Conservation (phyloP, 2,888 invertebrate genomes). For the Galeopsomyia nigrocyanea region DNA sequence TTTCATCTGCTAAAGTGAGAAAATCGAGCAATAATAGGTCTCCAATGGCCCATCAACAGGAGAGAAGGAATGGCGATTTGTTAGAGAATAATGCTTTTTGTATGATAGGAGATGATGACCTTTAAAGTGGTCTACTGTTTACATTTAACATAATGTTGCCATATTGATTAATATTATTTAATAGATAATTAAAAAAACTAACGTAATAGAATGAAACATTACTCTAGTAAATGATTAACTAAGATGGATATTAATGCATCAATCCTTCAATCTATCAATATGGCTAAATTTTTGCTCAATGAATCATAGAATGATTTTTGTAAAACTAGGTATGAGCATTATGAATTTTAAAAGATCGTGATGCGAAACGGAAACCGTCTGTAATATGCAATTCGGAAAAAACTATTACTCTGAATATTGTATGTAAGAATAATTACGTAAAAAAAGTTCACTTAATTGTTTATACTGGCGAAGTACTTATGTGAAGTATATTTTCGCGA, state of each 20-base stretch:
- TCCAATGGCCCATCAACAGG: constrained; percentile 52
- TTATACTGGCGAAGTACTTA: constrained; percentile 26
- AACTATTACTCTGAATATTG: too few relatives aligned
- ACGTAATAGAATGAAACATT: neutral
- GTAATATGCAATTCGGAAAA: too few relatives aligned
- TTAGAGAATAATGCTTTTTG: constrained; percentile 95
- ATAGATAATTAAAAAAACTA: constrained; percentile 16
- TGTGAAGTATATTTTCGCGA: neutral
- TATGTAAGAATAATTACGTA: constrained; percentile 5
- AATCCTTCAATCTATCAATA: neutral
- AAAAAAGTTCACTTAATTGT: constrained; percentile 23
- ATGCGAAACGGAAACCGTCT: too few relatives aligned
- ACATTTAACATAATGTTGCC: constrained; percentile 24
- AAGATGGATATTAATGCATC: too few relatives aligned
- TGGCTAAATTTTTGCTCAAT: constrained; percentile 4
- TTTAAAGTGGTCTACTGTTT: constrained; percentile 69
- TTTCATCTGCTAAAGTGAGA: constrained; percentile 79
- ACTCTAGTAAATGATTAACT: too few relatives aligned
- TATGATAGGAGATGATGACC: constrained; percentile 95
- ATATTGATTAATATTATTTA: constrained; percentile 34
- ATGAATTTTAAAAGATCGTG: constrained; percentile 1
- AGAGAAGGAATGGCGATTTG: constrained; percentile 70
- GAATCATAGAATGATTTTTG: neutral
- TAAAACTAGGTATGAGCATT: neutral
- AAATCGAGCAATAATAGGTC: constrained; percentile 66